Percentiles rank a stretch among this genome's conserved stretches.
Conservation (phyloP, 1,140 invertebrate species). For the Gryon sp. region DNA sequence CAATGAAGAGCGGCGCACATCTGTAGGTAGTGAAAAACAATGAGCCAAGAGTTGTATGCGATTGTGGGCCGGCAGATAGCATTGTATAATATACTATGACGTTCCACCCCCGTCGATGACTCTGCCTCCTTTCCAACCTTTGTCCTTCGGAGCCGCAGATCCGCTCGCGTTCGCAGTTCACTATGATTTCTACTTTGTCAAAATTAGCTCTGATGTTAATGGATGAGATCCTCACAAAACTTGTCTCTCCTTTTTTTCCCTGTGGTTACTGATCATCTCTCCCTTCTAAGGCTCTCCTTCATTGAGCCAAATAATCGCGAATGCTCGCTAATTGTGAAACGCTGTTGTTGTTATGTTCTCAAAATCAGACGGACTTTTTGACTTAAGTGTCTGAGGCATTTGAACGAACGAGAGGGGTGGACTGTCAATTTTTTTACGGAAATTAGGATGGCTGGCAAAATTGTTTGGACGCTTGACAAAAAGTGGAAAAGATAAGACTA, state of each 20-base stretch:
- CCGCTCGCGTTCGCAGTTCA: slow-evolving; percentile 55
- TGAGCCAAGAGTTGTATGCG: slow-evolving; percentile 71
- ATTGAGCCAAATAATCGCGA: slow-evolving; percentile 47
- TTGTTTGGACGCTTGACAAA: slow-evolving; percentile 17
- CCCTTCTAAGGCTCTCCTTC: slow-evolving; percentile 21
- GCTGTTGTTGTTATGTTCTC: slow-evolving; percentile 23
- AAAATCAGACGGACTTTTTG: slow-evolving; percentile 19
- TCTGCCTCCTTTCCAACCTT: slow-evolving; percentile 56
- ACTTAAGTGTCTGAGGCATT: slow-evolving; percentile 14
- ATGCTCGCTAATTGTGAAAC: slow-evolving; percentile 45
- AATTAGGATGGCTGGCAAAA: slow-evolving; percentile 6
- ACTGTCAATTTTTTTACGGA: slow-evolving; percentile 4
- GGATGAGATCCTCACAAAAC: slow-evolving; percentile 64
- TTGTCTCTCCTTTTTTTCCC: slow-evolving; percentile 12
- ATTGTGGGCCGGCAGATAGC: slow-evolving; percentile 76
- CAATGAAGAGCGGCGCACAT: slow-evolving; percentile 72
- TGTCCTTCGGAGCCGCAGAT: slow-evolving; percentile 63
- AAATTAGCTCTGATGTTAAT: slow-evolving; percentile 69
- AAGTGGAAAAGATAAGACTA: too few relatives aligned
- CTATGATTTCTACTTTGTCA: slow-evolving; percentile 66
- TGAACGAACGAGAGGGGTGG: neutral
- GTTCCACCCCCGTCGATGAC: slow-evolving; percentile 68
- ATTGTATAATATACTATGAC: slow-evolving; percentile 77
- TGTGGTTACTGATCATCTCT: slow-evolving; percentile 51
- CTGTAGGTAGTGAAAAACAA: slow-evolving; percentile 75